Evolutionary conservation across 2,113 vertebrate genomes (phyloP), one percentile per base, ranked within the genome.

Genomic region (Arenaria interpres): DNA sequence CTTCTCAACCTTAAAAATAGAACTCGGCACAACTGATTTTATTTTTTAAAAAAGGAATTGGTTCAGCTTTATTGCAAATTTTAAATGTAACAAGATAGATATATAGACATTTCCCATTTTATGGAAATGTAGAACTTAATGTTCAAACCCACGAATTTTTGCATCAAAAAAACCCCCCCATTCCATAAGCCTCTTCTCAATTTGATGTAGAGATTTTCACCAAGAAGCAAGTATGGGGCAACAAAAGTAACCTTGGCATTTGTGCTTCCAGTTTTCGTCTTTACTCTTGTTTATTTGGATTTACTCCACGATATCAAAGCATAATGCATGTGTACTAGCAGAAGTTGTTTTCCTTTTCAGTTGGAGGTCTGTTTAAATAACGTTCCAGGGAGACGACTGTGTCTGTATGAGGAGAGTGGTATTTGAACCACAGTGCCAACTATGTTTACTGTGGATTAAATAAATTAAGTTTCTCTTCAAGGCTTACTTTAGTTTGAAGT

Each of bases 391-490:
- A 76, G 41, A 50, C n/a, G 56, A 30, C 86, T 39, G 28, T 56
- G 14, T 69, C 69, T 94, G 51, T 39, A 1, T 79, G 24, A 46
- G 67, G 9, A 75, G 14, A 71, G 66, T 5, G 3, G 30, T 35
- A 56, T 69, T 89, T 69, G 81, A 86, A 56, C 37, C 63, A 46
- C 74, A 39, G 41, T 43, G 50, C 81, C 94, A 85, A 53, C 76
- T 48, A 2, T 85, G 84, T 83, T 88, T 91, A 39, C 50, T 88
- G 78, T 53, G 57, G 28, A 81, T 85, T 77, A 84, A 96, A 94
- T 71, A 80, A 90, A 95, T 62, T 16, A 51, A 68, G 32, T 89
- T 97, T 85, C 69, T 94, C 90, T 90, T 87, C 94, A 63, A 82
- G 83, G 41, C 85, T 72, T 43, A 27, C 66, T 95, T 90, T 12